These are phyloP conservation scores for Craseonycteris thonglongyai DNA, from an alignment of 2,113 vertebrate genomes.

Conservation along the genomic window DNA sequence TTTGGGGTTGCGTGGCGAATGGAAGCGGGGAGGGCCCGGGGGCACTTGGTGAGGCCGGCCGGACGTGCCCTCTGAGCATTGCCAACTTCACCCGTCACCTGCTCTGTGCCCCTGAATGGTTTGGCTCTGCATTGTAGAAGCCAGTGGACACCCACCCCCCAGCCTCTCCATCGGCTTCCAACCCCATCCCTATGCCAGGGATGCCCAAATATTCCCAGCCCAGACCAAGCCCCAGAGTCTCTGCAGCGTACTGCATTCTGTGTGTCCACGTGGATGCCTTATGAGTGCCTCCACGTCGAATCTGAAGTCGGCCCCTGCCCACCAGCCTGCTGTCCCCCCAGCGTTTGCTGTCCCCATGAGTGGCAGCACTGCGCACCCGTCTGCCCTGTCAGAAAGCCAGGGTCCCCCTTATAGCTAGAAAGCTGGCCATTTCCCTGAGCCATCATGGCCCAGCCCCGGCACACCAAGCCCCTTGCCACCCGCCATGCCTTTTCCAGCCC, in stretches of 20 bases:
- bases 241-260: rapidly evolving
- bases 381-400: background rate
- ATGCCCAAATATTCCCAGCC: background rate
- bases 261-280: background rate
- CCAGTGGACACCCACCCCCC: rapidly evolving
- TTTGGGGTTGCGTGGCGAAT: rapidly evolving
- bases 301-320: background rate
- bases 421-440: rapidly evolving
- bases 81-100: rapidly evolving
- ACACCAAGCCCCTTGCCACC: rapidly evolving
- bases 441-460: rapidly evolving
- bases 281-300: background rate
- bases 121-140: background rate
- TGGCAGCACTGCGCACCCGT: rapidly evolving
- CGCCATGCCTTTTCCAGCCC: rapidly evolving
- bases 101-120: background rate
- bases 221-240: background rate
- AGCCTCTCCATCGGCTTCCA: background rate
- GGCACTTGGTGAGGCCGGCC: rapidly evolving
- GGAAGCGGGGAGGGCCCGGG: rapidly evolving
- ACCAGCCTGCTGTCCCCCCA: background rate
- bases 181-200: rapidly evolving
- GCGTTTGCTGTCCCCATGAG: background rate
- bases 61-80: rapidly evolving
- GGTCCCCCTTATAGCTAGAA: background rate